Conservation (phyloP, 2,888 invertebrate species). For the Athalia rosae region DNA sequence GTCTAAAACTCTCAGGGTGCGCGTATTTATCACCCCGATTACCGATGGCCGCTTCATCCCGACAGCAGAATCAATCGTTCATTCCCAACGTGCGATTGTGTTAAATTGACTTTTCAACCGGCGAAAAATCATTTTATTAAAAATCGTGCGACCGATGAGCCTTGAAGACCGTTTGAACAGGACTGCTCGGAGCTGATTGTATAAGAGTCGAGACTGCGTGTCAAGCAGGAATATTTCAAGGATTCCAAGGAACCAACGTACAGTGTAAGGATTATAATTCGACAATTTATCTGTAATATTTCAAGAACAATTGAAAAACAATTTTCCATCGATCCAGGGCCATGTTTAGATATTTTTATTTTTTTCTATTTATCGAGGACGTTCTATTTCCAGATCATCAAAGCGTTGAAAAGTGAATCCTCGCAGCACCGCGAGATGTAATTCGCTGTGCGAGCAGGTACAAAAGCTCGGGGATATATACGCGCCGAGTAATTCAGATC, state of each 20-base stretch:
- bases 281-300: no score
- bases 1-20: constrained; percentile 59
- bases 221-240: no score
- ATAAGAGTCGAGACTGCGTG: no score
- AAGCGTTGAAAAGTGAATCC: constrained; percentile 27
- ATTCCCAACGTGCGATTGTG: background rate
- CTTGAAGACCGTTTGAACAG: no score
- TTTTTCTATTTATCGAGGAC: no score
- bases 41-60: constrained; percentile 26
- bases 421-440: constrained; percentile 11
- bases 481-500: constrained; percentile 57
- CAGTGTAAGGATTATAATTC: no score
- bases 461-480: constrained; percentile 9
- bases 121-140: constrained; percentile 8
- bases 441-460: constrained; percentile 11
- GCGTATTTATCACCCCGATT: constrained; percentile 58
- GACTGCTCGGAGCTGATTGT: no score
- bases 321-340: no score
- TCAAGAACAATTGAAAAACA: no score
- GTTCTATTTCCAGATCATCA: background rate
- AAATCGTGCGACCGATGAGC: no score
- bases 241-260: no score
- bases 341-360: background rate
- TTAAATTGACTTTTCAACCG: background rate
- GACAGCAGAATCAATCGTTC: constrained; percentile 9